Evolutionary conservation across 2,113 vertebrate species (phyloP).

Genomic region (Ammodytes marinus): DNA sequence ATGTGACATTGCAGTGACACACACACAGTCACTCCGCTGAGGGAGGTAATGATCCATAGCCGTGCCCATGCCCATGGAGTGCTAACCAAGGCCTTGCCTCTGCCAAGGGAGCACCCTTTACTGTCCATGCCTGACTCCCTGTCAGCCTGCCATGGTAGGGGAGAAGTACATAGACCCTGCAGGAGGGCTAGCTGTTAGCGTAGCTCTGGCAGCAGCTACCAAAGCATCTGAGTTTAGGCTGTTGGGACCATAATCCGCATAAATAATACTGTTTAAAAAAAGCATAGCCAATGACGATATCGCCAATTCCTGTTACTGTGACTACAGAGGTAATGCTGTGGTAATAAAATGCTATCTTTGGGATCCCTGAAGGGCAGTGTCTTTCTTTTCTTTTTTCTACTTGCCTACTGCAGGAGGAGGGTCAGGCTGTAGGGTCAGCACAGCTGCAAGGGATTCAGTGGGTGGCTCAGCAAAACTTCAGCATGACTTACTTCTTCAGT

Average conservation of each 20-base stretch:
- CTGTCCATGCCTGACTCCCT: conserved; percentile 78
- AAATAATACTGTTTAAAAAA: neutral
- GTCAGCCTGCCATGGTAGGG: conserved; percentile 55
- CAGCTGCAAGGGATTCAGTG: neutral
- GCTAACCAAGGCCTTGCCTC: conserved; percentile 66
- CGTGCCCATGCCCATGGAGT: conserved; percentile 79
- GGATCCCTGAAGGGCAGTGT: neutral
- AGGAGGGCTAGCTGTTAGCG: conserved; percentile 43
- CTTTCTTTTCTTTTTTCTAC: neutral
- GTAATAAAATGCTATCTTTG: conserved; percentile 19
- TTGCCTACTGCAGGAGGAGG: neutral
- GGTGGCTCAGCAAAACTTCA: conserved; percentile 5
- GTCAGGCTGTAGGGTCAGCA: conserved; percentile 29
- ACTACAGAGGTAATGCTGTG: conserved; percentile 15
- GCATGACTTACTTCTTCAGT: conserved; percentile 3
- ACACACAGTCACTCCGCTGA: conserved; percentile 55
- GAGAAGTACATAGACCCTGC: conserved; percentile 48
- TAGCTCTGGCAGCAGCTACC: conserved; percentile 34
- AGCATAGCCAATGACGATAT: neutral
- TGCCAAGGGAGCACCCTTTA: conserved; percentile 74
- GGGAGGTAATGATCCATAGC: conserved; percentile 85
- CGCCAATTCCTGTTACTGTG: conserved; percentile 13
- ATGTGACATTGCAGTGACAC: conserved; percentile 9
- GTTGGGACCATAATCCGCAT: conserved; percentile 6
- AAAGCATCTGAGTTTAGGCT: conserved; percentile 4